Evolutionary conservation across 2,888 invertebrate genomes (phyloP), one percentile per base, ranked within the genome.

Genomic region (Ethmia dodecea): DNA sequence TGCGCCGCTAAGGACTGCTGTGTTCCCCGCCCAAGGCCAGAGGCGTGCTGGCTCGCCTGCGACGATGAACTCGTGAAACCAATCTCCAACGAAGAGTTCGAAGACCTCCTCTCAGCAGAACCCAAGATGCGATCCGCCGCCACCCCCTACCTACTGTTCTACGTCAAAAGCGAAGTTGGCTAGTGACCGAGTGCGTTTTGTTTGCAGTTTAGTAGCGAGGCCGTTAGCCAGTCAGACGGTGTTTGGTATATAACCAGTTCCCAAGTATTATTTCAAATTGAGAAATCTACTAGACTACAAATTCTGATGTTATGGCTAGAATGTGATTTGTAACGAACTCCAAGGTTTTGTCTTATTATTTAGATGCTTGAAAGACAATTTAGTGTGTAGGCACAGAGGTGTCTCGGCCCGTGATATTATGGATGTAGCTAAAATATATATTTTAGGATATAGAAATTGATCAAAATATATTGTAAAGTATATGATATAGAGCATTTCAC

Each of bases 101-200:
- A 92, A 51, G 93, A 94, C 46, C 88, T 94, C 39, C 86, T 96
- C 33, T 92, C 92, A 2, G 89, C 90, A 2, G 91, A 92, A 35
- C 92, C 91, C 30, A 90, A 91, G 57, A 78, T 90, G 42, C 87
- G 92, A 43, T 92, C 93, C 26, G 93, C 94, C 0, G 93, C 94
- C 13, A 95, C 95, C 1, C 96, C 96, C 1, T 96, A 96, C 79
- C 88, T 96, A 36, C 84, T 96, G 29, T 96, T 96, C 79, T 96
- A 96, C 68, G 92, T 92, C 30, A 90, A 89, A 39, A 88, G 80
- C 48, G 89, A 90, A 52, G 74, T 71, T 32, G 81, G 79, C 58
- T 80, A 81, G 71, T 60, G 47, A 10, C 13, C 9, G 9, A 22
- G 9, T n/a, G 8, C 5, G n/a, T 11, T 14, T 5, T 29, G 29